These are phyloP conservation scores for Anthopleura xanthogrammica DNA, from an alignment of 92 coral and sea anemone genomes.

Conservation along the genomic window DNA sequence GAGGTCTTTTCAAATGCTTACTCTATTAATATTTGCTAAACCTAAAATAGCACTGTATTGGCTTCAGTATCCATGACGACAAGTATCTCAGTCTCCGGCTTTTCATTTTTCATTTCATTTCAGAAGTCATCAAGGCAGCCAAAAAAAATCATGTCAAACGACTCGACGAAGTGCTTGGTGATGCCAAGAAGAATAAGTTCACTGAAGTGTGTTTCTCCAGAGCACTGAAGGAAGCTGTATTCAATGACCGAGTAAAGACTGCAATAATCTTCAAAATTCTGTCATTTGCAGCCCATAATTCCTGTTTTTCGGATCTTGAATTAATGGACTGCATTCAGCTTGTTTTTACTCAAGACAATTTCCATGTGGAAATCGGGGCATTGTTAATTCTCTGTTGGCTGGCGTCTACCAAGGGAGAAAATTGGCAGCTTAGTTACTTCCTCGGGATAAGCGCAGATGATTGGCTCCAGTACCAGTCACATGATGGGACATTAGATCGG, in stretches of 20 bases:
- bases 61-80: no score
- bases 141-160: background rate
- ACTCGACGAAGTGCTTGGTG: slow-evolving; percentile 1
- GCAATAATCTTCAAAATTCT: background rate
- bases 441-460: slow-evolving; percentile 17
- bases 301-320: background rate
- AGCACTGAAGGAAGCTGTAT: slow-evolving; percentile 6
- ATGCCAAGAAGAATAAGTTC: background rate
- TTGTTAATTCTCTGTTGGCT: slow-evolving; percentile 11
- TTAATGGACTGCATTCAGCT: background rate
- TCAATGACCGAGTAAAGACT: background rate
- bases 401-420: background rate
- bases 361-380: background rate
- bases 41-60: no score
- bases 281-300: slow-evolving; percentile 18
- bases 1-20: no score
- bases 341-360: background rate
- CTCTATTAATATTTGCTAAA: no score
- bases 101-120: background rate
- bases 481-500: slow-evolving; percentile 3
- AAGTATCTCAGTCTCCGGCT: no score
- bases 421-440: slow-evolving; percentile 2
- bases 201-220: slow-evolving; percentile 14
- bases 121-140: slow-evolving; percentile 47
- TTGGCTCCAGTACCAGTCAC: slow-evolving; percentile 11